phyloP scores from a whole-genome alignment of 1,140 invertebrate species.

The Aphis craccivora region DNA sequence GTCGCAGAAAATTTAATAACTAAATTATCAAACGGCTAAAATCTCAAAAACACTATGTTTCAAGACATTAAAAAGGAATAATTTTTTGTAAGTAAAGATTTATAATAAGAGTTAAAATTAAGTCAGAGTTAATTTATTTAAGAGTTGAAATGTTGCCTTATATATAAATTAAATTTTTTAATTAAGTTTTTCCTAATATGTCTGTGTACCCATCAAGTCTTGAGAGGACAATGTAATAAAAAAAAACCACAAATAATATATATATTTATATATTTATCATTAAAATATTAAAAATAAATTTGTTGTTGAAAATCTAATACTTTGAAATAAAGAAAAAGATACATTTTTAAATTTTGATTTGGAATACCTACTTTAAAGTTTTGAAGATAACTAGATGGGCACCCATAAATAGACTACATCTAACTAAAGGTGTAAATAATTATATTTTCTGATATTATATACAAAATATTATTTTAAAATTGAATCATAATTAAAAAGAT shows the following conservation, averaged over 20 bases:
- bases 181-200: too few relatives aligned
- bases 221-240: too few relatives aligned
- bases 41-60: neutral
- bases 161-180: too few relatives aligned
- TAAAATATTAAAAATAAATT: too few relatives aligned
- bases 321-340: neutral
- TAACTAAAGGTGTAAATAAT: neutral
- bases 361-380: neutral
- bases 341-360: neutral
- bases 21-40: neutral
- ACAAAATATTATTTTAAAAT: neutral
- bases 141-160: neutral
- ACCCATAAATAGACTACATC: neutral
- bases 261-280: too few relatives aligned
- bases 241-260: too few relatives aligned
- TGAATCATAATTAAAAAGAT: neutral
- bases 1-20: conserved; percentile 40
- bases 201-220: too few relatives aligned
- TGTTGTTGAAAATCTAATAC: neutral
- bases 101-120: too few relatives aligned
- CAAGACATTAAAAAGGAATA: neutral
- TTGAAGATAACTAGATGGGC: neutral
- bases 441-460: neutral
- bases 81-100: neutral
- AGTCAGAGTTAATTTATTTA: too few relatives aligned